Conservation (phyloP, 2,888 invertebrate genomes). For the Papilio elwesi region DNA sequence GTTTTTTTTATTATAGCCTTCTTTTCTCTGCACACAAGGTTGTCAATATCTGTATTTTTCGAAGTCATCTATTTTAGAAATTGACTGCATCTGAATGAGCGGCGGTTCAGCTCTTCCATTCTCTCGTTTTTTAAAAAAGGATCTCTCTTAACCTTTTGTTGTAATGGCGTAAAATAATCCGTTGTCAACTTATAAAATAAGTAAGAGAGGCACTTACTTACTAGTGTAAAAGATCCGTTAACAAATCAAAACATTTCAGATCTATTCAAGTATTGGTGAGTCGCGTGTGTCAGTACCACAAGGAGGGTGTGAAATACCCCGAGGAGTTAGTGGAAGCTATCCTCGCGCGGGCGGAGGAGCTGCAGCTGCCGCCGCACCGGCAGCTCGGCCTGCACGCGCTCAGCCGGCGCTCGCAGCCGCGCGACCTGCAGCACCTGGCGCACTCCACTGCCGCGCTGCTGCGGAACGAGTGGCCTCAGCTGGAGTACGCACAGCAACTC, state of each 20-base stretch:
- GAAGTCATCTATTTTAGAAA: no score
- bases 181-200: no score
- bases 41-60: no score
- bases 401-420: slow-evolving; percentile 51
- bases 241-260: slow-evolving; percentile 49
- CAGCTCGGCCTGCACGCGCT: slow-evolving; percentile 64
- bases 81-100: no score
- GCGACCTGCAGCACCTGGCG: slow-evolving; percentile 58
- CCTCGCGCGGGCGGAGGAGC: slow-evolving; percentile 51
- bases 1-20: no score
- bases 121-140: no score
- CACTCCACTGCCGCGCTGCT: slow-evolving; percentile 61
- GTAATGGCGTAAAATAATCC: no score
- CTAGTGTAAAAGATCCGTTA: no score
- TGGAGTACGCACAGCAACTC: slow-evolving; percentile 51
- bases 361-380: slow-evolving; percentile 61
- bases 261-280: slow-evolving; percentile 57
- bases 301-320: slow-evolving; percentile 63
- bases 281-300: slow-evolving; percentile 63
- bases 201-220: no score
- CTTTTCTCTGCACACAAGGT: no score
- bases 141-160: no score
- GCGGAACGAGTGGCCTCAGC: slow-evolving; percentile 61
- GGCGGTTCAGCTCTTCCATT: no score
- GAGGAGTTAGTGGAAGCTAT: slow-evolving; percentile 58